phyloP scores from a whole-genome alignment of 2,888 invertebrate genomes.

The Enoplolaimus lenunculus region DNA sequence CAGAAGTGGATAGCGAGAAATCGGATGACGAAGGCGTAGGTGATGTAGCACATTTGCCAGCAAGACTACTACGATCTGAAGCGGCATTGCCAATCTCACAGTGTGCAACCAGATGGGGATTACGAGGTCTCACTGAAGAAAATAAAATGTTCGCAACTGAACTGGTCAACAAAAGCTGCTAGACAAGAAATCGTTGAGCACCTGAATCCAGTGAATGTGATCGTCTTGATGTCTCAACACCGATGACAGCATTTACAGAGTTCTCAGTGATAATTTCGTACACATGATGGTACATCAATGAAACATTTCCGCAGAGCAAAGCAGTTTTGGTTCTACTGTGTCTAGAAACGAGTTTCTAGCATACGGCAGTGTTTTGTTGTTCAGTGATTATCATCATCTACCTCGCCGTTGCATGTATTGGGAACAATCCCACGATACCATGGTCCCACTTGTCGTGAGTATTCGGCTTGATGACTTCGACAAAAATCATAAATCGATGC shows the following conservation, averaged over 20 bases:
- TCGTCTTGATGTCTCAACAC: background rate
- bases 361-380: background rate
- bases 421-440: background rate
- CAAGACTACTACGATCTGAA: background rate
- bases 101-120: too few species aligned
- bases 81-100: too few species aligned
- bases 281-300: background rate
- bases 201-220: background rate
- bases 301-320: background rate
- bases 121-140: too few species aligned
- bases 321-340: background rate
- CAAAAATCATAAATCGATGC: background rate
- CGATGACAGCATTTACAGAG: background rate
- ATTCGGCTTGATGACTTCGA: background rate
- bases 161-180: too few species aligned
- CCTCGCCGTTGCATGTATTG: background rate
- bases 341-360: background rate
- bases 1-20: background rate
- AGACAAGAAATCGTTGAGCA: too few species aligned
- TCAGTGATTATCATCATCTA: background rate
- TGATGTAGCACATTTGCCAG: background rate
- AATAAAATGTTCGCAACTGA: too few species aligned
- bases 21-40: background rate
- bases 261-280: background rate
- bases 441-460: background rate